phyloP scores from a whole-genome alignment of 2,797 vertebrate genomes.

The Diplodus sargus region DNA sequence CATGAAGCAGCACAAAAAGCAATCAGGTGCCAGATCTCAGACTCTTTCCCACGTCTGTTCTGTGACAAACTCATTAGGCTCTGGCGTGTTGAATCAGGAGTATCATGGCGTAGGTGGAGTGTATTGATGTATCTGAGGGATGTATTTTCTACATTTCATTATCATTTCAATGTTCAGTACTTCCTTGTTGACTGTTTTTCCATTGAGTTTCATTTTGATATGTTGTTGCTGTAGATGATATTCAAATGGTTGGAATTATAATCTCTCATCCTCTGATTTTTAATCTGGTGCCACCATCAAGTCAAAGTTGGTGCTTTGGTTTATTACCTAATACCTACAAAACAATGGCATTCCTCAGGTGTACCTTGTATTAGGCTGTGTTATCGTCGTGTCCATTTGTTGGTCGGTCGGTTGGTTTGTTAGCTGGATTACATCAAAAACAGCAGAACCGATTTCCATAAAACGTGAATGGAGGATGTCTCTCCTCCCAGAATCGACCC shows the following conservation, averaged over 20 bases:
- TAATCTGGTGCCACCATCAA: not conserved
- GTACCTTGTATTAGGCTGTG: not conserved
- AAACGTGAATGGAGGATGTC: no score
- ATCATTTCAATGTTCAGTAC: not conserved
- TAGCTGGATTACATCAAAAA: no score
- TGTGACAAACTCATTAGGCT: not conserved
- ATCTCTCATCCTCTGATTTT: not conserved
- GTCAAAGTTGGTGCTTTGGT: not conserved
- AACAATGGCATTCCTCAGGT: not conserved
- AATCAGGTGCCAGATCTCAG: not conserved
- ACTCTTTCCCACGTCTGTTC: not conserved
- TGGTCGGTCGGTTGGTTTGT: no score
- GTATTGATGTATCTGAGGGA: not conserved
- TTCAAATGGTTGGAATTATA: not conserved
- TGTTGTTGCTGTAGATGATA: not conserved
- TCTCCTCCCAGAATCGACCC: no score
- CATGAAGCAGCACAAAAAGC: not conserved
- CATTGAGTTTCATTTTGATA: not conserved
- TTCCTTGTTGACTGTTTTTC: not conserved
- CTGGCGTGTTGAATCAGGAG: not conserved
- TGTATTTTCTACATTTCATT: not conserved
- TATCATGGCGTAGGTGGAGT: not conserved
- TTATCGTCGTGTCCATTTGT: no score
- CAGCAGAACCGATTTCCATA: no score
- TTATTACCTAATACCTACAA: not conserved